phyloP scores from a whole-genome alignment of 2,888 invertebrate species.

The Formica aserva region DNA sequence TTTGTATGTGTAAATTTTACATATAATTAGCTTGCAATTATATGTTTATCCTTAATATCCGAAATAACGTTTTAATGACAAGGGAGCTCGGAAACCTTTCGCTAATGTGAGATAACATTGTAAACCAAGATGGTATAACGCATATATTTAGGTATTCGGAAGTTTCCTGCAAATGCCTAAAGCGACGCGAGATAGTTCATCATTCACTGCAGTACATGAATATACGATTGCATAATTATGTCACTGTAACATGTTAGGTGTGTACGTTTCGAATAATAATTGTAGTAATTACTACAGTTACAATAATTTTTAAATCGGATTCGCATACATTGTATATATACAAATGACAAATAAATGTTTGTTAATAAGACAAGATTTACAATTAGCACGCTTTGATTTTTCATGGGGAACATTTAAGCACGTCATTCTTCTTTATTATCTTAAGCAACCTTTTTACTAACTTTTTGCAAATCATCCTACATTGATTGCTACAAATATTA shows the following conservation, averaged over 20 bases:
- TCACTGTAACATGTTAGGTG: neutral
- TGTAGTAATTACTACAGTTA: neutral
- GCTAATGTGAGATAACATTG: constrained; percentile 55
- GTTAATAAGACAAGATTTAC: neutral
- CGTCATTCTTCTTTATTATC: neutral
- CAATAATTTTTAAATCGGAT: neutral
- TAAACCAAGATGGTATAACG: constrained; percentile 13
- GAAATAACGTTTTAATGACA: neutral
- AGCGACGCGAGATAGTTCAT: constrained; percentile 61
- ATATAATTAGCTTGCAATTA: neutral
- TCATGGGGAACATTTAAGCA: neutral
- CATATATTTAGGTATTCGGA: neutral
- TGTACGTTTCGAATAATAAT: neutral
- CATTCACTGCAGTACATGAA: constrained; percentile 51
- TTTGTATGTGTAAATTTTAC: neutral
- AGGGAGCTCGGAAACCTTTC: constrained; percentile 8
- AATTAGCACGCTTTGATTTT: neutral
- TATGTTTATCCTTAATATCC: neutral
- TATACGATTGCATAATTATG: constrained; percentile 27
- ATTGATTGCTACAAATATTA: neutral
- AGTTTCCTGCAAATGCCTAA: constrained; percentile 55
- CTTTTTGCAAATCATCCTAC: neutral
- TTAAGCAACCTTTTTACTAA: neutral
- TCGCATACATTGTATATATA: neutral
- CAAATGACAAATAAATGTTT: neutral